phyloP scores from a whole-genome alignment of 2,888 invertebrate species.

The Euzophera pinguis region DNA sequence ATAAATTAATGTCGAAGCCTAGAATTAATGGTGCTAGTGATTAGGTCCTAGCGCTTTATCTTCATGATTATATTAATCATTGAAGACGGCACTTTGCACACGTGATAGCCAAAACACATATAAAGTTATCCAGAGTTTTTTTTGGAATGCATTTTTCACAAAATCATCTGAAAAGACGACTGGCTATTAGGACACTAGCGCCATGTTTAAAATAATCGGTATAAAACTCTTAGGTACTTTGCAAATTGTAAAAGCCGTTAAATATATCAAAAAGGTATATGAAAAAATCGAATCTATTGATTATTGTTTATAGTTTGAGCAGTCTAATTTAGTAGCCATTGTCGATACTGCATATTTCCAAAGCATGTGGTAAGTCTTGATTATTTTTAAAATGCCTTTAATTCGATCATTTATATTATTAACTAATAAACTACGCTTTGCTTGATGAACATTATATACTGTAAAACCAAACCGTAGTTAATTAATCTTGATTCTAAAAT shows the following conservation, averaged over 20 bases:
- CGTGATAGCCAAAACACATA: slow-evolving; percentile 22
- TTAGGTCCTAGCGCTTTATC: slow-evolving; percentile 16
- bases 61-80: background rate
- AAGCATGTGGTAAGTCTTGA: slow-evolving; percentile 30
- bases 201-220: slow-evolving; percentile 23
- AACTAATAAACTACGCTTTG: background rate
- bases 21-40: slow-evolving; percentile 30
- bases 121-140: slow-evolving; percentile 21
- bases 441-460: background rate
- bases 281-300: slow-evolving; percentile 21
- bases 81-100: background rate
- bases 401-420: background rate
- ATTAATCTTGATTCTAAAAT: background rate
- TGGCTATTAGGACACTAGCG: slow-evolving; percentile 31
- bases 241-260: slow-evolving; percentile 21
- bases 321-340: slow-evolving; percentile 43
- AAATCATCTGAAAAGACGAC: slow-evolving; percentile 29
- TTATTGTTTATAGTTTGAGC: slow-evolving; percentile 27
- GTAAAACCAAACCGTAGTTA: background rate
- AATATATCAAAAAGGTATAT: slow-evolving; percentile 13
- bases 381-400: slow-evolving; percentile 2
- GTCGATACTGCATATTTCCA: slow-evolving; percentile 27
- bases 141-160: slow-evolving; percentile 66
- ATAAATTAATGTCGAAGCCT: slow-evolving; percentile 50
- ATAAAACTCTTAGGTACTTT: slow-evolving; percentile 19